Evolutionary conservation across 2,113 vertebrate species (phyloP), one percentile per base, ranked within the genome.

Genomic region (Symphodus melops): DNA sequence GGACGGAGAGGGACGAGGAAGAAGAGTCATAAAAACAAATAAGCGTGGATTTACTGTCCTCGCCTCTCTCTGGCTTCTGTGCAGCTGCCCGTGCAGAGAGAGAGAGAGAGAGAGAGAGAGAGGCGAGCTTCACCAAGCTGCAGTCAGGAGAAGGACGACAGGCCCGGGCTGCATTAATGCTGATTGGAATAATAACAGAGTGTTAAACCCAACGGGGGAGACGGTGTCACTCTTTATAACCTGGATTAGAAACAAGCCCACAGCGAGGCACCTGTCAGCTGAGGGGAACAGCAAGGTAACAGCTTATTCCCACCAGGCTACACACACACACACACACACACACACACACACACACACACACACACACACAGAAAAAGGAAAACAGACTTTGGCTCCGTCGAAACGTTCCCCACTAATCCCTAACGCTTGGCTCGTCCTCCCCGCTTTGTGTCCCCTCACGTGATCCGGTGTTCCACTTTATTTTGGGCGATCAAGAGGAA

Each of bases 21-120:
- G 77, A 60, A 59, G 49, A 72, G 67, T 72, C 69, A 85, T 75
- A 72, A 83, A 84, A 83, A 59, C 75, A 85, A 86, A 86, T 58
- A 53, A 54, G 54, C 2, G 10, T 55, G 73, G 78, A 77, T 84
- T 81, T 75, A 59, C 75, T 67, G 37, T 58, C 79, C 72, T 76
- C 57, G 51, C 41, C 17, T 16, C 66, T 60, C 20, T 5, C 25
- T 39, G 65, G 62, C 61, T 70, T 65, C 37, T 54, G 42, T 70
- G 71, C 63, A 72, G 75, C 72, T 77, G 65, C 69, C 68, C 11
- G 17, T 49, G 75, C 68, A 73, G 33, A 76, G 60, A 69, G 37
- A 63, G 72, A 69, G 37, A 63, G 72, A 69, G 37, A 63, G 72
- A 73, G 33, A 76, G 60, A 73, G 33, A 76, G 60, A 69, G 37